phyloP scores from a whole-genome alignment of 2,113 vertebrate species.

The Archilochus colubris region DNA sequence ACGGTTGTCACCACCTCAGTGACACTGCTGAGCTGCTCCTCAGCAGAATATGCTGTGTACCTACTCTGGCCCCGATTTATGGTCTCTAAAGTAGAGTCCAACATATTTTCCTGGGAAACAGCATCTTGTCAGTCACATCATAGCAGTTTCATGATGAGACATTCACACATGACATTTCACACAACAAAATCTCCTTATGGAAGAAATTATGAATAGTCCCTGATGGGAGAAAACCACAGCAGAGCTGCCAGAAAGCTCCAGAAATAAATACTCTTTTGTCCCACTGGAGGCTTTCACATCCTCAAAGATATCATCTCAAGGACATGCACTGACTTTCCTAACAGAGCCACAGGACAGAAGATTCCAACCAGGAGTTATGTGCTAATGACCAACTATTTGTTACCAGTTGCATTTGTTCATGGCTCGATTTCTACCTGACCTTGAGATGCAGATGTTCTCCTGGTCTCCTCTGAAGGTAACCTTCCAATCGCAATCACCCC shows the following conservation, averaged over 20 bases:
- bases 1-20: not conserved
- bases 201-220: slow-evolving; percentile 17
- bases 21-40: not conserved
- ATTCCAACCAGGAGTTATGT: not conserved
- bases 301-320: not conserved
- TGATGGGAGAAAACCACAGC: not conserved
- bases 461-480: not conserved
- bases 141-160: not conserved
- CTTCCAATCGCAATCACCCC: not conserved
- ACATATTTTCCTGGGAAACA: not conserved
- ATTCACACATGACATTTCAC: not conserved
- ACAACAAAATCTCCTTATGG: slow-evolving; percentile 22
- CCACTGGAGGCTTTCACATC: not conserved
- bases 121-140: not conserved
- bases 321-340: not conserved
- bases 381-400: not conserved
- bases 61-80: slow-evolving; percentile 8
- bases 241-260: not conserved
- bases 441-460: not conserved
- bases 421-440: not conserved
- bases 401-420: not conserved
- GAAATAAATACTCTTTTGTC: not conserved
- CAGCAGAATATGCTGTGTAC: not conserved
- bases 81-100: not conserved
- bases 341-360: not conserved